Base-by-base conservation (phyloP, 2,113 vertebrate genomes). In the Myanophis thanlyinensis region DNA sequence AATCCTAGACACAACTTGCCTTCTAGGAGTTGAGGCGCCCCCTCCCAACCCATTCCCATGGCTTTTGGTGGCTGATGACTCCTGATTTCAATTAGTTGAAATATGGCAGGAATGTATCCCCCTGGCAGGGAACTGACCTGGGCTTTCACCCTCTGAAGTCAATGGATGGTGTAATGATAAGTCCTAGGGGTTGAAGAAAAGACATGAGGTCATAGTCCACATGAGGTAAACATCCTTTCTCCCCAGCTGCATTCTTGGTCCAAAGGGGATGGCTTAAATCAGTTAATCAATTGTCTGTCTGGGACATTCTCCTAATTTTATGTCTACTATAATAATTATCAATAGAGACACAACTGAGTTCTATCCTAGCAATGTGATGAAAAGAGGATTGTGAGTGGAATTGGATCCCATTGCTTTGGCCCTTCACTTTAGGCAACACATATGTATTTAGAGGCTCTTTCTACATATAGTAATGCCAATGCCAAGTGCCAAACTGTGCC, bases 51-150 rank as follows among this genome's bases (percentile, higher is more conserved):
- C 25, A 56, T 84, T 92, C 62, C 62, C 62, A 85, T 89, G 62
- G 18, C 87, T 51, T 92, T 54, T 59, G 67, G 91, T 84, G 67
- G 85, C 67, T 85, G 67, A 30, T 9, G 27, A 85, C 67, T 89
- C 51, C 91, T 85, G 87, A 89, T 89, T 92, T 92, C 91, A 92
- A 89, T 92, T 92, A 92, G 51, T 48, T 89, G 91, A 89, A 73
- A 89, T 85, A 89, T 89, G 67, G 67, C 67, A 89, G 88, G 87
- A 92, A 92, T 92, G 91, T 54, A 85, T 52, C 54, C 85, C 53
- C 49, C n/a, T 25, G 18, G 23, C 30, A 48, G 87, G 20, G 51
- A 47, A 92, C 35, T 92, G 87, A 92, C 91, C 91, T 85, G 62
- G 40, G 27, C 49, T 80, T 88, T 88, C 25, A 73, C 59, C 12